Percentiles rank a stretch among this genome's conserved stretches.
Evolutionary conservation across 2,113 vertebrate genomes (phyloP).

Genomic region (Cyanoderma ruficeps): DNA sequence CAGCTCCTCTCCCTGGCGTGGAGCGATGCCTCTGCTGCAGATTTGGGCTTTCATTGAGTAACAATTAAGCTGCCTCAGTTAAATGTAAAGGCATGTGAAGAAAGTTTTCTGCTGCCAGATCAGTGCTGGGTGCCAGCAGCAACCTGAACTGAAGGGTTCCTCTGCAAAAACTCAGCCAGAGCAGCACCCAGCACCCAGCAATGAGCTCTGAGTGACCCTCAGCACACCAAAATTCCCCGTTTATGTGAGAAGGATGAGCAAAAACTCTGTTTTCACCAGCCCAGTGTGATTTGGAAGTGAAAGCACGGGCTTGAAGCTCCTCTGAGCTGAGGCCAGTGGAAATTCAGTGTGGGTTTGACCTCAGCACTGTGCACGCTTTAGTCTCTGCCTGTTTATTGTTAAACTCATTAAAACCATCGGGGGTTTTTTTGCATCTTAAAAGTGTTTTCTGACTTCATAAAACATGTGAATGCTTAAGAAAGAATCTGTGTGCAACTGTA

Average conservation of each 20-base stretch:
- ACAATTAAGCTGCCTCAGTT: neutral
- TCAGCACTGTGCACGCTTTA: neutral
- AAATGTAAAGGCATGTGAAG: neutral
- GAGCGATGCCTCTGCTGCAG: neutral
- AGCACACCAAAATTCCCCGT: neutral
- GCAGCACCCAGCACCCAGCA: neutral
- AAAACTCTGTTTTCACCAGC: neutral
- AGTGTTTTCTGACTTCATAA: slow-evolving; percentile 2
- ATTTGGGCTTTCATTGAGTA: neutral
- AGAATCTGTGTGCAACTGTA: neutral
- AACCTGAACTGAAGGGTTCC: neutral
- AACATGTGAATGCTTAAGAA: slow-evolving; percentile 23
- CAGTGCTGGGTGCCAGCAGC: neutral
- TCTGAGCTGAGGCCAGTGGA: slow-evolving; percentile 15
- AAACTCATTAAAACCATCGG: slow-evolving; percentile 38
- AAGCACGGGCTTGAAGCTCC: neutral
- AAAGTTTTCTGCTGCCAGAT: neutral
- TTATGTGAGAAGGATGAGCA: neutral
- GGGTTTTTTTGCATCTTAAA: neutral
- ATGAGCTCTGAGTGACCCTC: neutral
- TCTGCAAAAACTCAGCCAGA: neutral
- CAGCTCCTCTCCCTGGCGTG: neutral
- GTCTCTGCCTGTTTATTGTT: slow-evolving; percentile 42
- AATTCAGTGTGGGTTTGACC: slow-evolving; percentile 17
- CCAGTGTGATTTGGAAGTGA: neutral